Percentiles rank a stretch among this genome's conserved stretches.
Conservation (phyloP, 2,797 vertebrate genomes). For the Gambelia wislizenii region DNA sequence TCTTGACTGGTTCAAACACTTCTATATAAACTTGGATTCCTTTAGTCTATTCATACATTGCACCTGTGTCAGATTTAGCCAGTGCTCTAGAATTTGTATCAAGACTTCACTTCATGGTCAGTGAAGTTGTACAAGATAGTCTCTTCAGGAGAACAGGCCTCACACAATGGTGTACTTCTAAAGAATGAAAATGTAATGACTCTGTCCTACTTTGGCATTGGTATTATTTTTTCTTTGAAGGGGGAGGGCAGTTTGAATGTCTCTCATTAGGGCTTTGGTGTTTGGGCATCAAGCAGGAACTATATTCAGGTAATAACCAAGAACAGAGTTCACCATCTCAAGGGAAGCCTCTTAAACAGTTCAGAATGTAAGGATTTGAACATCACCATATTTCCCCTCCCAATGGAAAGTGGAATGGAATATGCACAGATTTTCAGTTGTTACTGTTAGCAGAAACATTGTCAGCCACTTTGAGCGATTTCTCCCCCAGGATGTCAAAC, state of each 20-base stretch:
- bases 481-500: neutral
- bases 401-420: neutral
- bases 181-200: too few species aligned
- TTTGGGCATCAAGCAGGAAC: neutral
- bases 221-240: too few species aligned
- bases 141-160: too few species aligned
- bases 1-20: neutral
- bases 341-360: neutral
- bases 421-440: neutral
- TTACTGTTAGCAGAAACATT: neutral
- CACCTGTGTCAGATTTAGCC: neutral
- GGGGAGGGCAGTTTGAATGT: too few species aligned
- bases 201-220: too few species aligned
- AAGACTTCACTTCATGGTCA: neutral
- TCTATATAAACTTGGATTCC: neutral
- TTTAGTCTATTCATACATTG: neutral
- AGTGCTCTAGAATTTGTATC: neutral
- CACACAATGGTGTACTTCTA: too few species aligned
- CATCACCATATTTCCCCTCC: neutral
- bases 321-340: too few species aligned
- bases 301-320: neutral
- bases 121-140: neutral
- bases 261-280: too few species aligned
- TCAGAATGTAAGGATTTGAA: neutral
- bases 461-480: neutral